A percentile compares a stretch with the other conserved stretches of the same genome.
phyloP scores from a whole-genome alignment of 2,797 vertebrate species.

The Fringilla coelebs region DNA sequence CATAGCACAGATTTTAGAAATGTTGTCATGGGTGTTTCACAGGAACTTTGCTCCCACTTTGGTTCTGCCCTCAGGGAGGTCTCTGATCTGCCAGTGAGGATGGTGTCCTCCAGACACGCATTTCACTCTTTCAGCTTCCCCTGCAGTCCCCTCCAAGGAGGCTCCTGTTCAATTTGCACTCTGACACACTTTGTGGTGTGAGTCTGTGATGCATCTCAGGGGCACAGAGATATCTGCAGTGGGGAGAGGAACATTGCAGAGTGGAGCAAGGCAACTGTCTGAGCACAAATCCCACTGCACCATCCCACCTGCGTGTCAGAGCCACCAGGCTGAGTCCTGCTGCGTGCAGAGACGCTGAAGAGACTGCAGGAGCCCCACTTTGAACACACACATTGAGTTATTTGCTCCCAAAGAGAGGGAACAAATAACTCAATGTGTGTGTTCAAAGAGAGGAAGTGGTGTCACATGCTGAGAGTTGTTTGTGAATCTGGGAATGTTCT shows the following conservation, averaged over 20 bases:
- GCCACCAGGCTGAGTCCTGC: accelerated
- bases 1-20: not conserved
- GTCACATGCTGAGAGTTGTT: not conserved
- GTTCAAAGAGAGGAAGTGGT: not conserved
- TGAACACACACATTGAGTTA: not conserved
- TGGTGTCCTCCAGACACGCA: not conserved
- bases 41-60: not conserved
- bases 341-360: accelerated
- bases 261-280: not conserved
- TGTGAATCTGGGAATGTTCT: not conserved
- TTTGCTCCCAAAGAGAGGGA: not conserved
- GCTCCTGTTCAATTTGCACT: not conserved
- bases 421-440: too few species aligned
- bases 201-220: not conserved
- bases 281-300: not conserved
- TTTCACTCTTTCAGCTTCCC: not conserved
- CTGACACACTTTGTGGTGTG: not conserved
- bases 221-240: not conserved
- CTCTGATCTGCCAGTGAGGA: not conserved
- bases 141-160: not conserved
- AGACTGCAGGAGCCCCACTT: not conserved
- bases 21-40: not conserved
- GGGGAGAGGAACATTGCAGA: not conserved
- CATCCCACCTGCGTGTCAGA: not conserved
- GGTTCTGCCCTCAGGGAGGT: not conserved